Percentiles rank a stretch among this genome's conserved stretches.
phyloP scores from a whole-genome alignment of 2,888 invertebrate genomes.

The Acleris emargana region DNA sequence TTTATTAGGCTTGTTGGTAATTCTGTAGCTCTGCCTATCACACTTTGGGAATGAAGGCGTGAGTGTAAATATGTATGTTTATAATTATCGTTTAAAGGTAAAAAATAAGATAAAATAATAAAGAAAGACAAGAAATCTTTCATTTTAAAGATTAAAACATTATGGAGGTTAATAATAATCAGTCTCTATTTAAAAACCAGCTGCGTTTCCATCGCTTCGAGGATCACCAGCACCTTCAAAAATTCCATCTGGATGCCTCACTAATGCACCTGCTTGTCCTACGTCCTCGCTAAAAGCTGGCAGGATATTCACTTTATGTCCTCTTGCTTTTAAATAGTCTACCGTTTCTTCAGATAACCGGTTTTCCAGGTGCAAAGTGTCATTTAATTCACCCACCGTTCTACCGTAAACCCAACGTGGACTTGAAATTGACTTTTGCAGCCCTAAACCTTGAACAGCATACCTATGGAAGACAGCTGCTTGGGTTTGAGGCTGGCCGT shows the following conservation, averaged over 20 bases:
- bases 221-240: conserved; percentile 73
- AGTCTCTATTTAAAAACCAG: conserved; percentile 57
- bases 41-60: too few relatives aligned
- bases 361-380: conserved; percentile 59
- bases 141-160: too few relatives aligned
- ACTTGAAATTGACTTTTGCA: conserved; percentile 60
- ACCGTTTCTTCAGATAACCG: conserved; percentile 62
- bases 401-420: conserved; percentile 73
- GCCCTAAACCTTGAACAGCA: conserved; percentile 60
- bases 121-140: too few relatives aligned
- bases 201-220: conserved; percentile 69
- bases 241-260: conserved; percentile 64
- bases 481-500: conserved; percentile 75
- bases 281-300: conserved; percentile 53
- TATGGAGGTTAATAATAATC: too few relatives aligned
- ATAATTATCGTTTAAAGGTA: too few relatives aligned
- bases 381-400: conserved; percentile 46
- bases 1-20: too few relatives aligned
- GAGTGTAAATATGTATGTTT: too few relatives aligned
- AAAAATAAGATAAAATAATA: too few relatives aligned
- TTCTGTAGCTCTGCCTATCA: too few relatives aligned
- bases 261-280: conserved; percentile 71
- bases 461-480: conserved; percentile 75
- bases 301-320: conserved; percentile 59
- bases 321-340: conserved; percentile 59